phyloP scores from a whole-genome alignment of 2,888 invertebrate species.

The Catocala fraxini region DNA sequence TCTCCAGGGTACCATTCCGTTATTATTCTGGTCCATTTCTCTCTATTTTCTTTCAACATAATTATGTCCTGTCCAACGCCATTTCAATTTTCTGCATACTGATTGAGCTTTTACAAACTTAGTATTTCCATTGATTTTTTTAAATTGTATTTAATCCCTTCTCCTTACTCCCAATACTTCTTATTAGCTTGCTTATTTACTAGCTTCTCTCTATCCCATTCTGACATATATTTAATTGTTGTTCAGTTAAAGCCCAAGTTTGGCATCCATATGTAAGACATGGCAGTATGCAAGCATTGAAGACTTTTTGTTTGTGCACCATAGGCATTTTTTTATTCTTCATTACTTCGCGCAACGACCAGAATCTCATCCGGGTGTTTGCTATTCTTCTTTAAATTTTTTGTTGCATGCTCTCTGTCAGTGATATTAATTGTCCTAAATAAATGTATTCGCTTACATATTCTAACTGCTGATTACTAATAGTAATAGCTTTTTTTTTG shows the following conservation, averaged over 20 bases:
- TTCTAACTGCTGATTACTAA: conserved; percentile 7
- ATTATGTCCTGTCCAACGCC: conserved; percentile 15
- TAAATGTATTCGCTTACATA: conserved; percentile 10
- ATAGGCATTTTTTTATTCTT: conserved; percentile 21
- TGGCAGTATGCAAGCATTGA: conserved; percentile 19
- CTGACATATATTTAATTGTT: conserved; percentile 14
- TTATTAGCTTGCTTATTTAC: no score
- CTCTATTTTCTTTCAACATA: conserved; percentile 8
- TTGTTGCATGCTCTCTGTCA: neutral
- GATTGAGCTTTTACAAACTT: conserved; percentile 2
- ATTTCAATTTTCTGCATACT: conserved; percentile 8
- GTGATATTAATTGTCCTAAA: conserved; percentile 10
- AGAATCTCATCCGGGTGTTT: conserved; percentile 11
- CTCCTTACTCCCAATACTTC: conserved; percentile 14
- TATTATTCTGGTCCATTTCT: conserved; percentile 17
- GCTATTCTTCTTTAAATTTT: conserved; percentile 9
- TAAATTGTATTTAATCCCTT: conserved; percentile 11
- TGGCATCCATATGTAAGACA: conserved; percentile 23
- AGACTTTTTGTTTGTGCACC: conserved; percentile 15
- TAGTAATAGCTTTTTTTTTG: conserved; percentile 5
- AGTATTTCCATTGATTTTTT: conserved; percentile 12
- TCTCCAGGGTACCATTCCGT: conserved; percentile 14
- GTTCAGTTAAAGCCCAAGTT: conserved; percentile 21
- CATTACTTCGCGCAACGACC: conserved; percentile 13
- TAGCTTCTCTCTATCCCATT: conserved; percentile 13